phyloP scores from a whole-genome alignment of 2,797 vertebrate species.

The Chaetophractus vellerosus region DNA sequence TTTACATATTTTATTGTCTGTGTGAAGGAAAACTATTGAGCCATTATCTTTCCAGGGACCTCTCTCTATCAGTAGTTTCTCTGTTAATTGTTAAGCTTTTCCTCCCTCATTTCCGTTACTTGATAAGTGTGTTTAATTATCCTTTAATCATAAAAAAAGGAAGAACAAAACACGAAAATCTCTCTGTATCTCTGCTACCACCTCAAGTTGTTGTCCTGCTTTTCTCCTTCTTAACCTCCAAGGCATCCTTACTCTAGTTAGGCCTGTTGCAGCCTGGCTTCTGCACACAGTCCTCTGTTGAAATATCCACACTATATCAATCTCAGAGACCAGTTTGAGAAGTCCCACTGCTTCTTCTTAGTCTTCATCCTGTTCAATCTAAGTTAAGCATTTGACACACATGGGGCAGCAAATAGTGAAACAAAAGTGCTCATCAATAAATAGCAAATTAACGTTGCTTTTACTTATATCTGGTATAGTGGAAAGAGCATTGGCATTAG shows the following conservation, averaged over 20 bases:
- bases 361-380: not conserved
- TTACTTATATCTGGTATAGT: not conserved
- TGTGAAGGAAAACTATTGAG: conserved; percentile 35
- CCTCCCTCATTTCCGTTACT: conserved; percentile 56
- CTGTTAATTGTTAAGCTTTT: conserved; percentile 32
- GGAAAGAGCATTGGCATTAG: not conserved
- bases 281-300: not conserved
- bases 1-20: conserved; percentile 41
- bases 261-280: not conserved
- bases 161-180: conserved; percentile 6
- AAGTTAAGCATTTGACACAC: conserved; percentile 10
- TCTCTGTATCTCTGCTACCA: not conserved
- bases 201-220: not conserved
- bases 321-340: conserved; percentile 30
- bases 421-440: not conserved
- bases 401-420: not conserved
- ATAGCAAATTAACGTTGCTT: conserved; percentile 1
- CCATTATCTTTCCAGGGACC: not conserved
- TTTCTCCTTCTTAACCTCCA: conserved; percentile 54
- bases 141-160: conserved; percentile 23
- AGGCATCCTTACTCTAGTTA: not conserved
- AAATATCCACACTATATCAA: not conserved
- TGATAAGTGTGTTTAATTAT: conserved; percentile 32
- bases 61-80: not conserved
- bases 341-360: not conserved